These are phyloP conservation scores for Rotaria socialis DNA, from an alignment of 2,888 invertebrate species.

Conservation along the genomic window DNA sequence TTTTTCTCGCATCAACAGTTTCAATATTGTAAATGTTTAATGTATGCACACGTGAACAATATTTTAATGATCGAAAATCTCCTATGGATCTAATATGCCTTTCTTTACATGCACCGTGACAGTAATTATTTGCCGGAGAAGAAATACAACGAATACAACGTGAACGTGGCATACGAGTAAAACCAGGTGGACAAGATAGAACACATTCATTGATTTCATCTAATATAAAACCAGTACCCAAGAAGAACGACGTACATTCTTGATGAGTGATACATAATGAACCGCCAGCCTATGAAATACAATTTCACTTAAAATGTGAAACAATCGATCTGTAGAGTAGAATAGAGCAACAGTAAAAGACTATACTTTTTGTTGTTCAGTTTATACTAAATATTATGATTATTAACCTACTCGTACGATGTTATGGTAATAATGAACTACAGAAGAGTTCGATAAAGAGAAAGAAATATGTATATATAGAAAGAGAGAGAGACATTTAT, in stretches of 20 bases:
- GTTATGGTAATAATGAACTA: too few relatives aligned
- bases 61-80: slow-evolving; percentile 35
- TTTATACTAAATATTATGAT: too few relatives aligned
- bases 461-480: too few relatives aligned
- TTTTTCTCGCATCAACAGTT: neutral
- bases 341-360: too few relatives aligned
- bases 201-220: neutral
- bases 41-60: slow-evolving; percentile 11
- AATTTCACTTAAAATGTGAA: neutral
- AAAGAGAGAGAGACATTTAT: too few relatives aligned
- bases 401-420: too few relatives aligned
- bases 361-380: too few relatives aligned
- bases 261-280: neutral
- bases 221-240: neutral
- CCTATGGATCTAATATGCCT: neutral
- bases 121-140: neutral
- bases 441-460: too few relatives aligned
- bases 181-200: neutral
- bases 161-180: neutral
- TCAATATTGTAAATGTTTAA: slow-evolving; percentile 2
- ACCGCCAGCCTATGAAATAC: neutral
- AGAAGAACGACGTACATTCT: slow-evolving; percentile 23
- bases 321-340: too few relatives aligned
- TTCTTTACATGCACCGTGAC: neutral
- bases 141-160: neutral